phyloP scores from a whole-genome alignment of 1,140 invertebrate genomes.

The Drosophila repletoides region DNA sequence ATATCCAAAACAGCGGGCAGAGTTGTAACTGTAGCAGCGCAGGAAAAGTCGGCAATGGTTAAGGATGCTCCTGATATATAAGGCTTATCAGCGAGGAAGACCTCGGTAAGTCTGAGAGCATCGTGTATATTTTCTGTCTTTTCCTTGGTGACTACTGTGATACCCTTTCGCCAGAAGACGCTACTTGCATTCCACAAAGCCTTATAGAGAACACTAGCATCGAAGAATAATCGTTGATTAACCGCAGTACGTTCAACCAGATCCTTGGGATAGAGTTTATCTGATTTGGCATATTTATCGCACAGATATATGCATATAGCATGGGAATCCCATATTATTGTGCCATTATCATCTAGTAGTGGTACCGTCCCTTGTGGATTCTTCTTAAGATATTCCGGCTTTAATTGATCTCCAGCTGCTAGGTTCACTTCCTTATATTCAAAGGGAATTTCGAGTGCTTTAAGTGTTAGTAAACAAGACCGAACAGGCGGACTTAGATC shows the following conservation, averaged over 20 bases:
- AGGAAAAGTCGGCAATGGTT: conserved; percentile 86
- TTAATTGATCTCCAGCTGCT: conserved; percentile 84
- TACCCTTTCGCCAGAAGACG: conserved; percentile 38
- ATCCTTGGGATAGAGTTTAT: conserved; percentile 84
- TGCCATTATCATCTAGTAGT: conserved; percentile 57
- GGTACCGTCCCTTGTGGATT: conserved; percentile 82
- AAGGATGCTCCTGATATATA: conserved; percentile 84
- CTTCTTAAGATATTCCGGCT: conserved; percentile 83
- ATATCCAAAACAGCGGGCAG: conserved; percentile 47
- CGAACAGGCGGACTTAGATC: conserved; percentile 83
- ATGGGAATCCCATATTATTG: conserved; percentile 62
- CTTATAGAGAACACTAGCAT: conserved; percentile 84
- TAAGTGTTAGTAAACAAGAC: conserved; percentile 80
- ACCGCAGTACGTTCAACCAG: conserved; percentile 83
- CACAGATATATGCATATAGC: conserved; percentile 83
- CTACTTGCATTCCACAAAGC: conserved; percentile 76
- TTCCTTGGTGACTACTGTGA: conserved; percentile 41
- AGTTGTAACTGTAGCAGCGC: conserved; percentile 81
- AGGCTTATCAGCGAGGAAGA: conserved; percentile 71
- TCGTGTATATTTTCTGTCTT: conserved; percentile 69
- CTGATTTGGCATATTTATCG: conserved; percentile 84
- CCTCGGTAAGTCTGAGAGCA: conserved; percentile 83
- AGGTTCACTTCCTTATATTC: conserved; percentile 84
- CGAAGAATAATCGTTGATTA: conserved; percentile 85
- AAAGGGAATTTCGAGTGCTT: conserved; percentile 83